phyloP scores from a whole-genome alignment of 2,113 vertebrate species.

The Albula goreensis region DNA sequence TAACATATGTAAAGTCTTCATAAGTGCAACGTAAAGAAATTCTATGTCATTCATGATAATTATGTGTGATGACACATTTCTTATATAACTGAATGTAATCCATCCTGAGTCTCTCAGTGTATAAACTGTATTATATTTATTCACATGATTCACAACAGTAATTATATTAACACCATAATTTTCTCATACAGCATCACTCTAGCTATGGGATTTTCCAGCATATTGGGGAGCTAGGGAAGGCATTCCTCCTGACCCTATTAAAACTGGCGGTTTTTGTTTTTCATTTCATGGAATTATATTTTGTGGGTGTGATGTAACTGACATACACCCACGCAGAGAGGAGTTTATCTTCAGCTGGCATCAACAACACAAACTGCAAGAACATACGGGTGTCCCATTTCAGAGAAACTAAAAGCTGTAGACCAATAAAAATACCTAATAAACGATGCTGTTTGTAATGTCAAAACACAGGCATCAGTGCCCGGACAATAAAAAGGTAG shows the following conservation, averaged over 20 bases:
- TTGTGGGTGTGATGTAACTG: too few species aligned
- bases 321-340: too few species aligned
- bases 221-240: background rate
- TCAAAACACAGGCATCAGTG: too few species aligned
- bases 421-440: too few species aligned
- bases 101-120: background rate
- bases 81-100: background rate
- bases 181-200: background rate
- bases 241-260: background rate
- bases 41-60: conserved; percentile 38
- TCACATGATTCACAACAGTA: too few species aligned
- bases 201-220: background rate
- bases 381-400: too few species aligned
- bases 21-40: background rate
- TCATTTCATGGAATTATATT: background rate
- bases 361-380: too few species aligned
- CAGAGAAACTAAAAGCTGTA: too few species aligned
- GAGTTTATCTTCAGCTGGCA: too few species aligned
- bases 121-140: background rate
- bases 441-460: too few species aligned
- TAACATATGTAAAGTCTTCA: too few species aligned
- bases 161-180: background rate
- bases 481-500: too few species aligned
- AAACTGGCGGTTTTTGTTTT: background rate
- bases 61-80: background rate